Percentiles rank a stretch among this genome's conserved stretches.
Evolutionary conservation across 2,113 vertebrate species (phyloP).

Genomic region (Zingel zingel): DNA sequence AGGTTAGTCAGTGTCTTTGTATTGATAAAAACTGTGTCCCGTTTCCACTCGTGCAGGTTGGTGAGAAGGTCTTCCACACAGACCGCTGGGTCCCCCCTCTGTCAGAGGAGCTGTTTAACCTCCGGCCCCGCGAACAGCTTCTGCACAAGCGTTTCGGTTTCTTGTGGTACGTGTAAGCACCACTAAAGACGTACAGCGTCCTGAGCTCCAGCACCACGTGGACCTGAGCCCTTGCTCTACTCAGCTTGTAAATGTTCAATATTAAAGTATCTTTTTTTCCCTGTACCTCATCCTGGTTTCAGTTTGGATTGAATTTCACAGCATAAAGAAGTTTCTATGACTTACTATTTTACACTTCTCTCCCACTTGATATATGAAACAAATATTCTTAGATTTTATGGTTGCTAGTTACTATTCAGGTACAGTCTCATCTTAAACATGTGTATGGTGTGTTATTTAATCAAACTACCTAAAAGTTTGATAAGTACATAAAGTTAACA

Average conservation of each 20-base stretch:
- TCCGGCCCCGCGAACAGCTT: constrained; percentile 80
- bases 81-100: constrained; percentile 90
- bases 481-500: too few relatives aligned
- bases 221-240: constrained; percentile 16
- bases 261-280: constrained; percentile 81
- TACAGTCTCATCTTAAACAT: too few relatives aligned
- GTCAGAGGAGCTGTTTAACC: constrained; percentile 86
- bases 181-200: background rate
- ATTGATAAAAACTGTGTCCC: background rate
- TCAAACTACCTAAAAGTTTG: too few relatives aligned
- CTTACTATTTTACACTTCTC: too few relatives aligned
- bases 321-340: background rate
- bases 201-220: background rate
- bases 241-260: constrained; percentile 82
- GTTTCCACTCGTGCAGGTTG: constrained; percentile 84
- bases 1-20: background rate
- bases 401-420: too few relatives aligned
- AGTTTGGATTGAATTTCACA: background rate
- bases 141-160: constrained; percentile 83
- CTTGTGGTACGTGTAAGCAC: constrained; percentile 81
- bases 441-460: too few relatives aligned
- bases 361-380: too few relatives aligned
- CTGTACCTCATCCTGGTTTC: constrained; percentile 48
- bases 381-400: too few relatives aligned
- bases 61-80: constrained; percentile 89